Evolutionary conservation across 2,888 invertebrate species (phyloP).

Genomic region (Drepana falcataria): DNA sequence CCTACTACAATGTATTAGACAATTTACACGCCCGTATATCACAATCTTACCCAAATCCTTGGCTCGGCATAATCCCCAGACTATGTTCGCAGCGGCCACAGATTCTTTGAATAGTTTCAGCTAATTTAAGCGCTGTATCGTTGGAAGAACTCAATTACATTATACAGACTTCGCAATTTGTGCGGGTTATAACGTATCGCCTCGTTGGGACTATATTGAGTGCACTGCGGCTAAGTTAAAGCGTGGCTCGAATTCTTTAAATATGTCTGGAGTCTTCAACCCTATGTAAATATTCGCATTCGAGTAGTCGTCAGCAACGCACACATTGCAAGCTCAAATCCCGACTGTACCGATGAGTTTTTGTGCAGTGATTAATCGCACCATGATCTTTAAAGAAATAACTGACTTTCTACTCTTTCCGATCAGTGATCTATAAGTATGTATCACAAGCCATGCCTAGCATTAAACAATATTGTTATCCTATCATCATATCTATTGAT

Average conservation of each 20-base stretch:
- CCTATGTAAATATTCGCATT: no score
- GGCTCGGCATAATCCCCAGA: background rate
- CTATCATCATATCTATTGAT: no score
- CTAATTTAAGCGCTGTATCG: constrained; percentile 28
- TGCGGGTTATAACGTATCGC: background rate
- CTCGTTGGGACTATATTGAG: background rate
- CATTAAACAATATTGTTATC: no score
- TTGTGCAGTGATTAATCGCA: no score
- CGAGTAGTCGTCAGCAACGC: no score
- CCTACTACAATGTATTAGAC: background rate
- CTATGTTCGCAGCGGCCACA: constrained; percentile 5
- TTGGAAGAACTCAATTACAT: constrained; percentile 30
- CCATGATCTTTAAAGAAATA: no score
- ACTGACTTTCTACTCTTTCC: no score
- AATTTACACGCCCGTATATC: background rate
- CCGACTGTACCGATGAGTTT: no score
- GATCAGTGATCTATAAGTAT: no score
- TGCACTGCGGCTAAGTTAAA: background rate
- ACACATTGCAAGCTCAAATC: no score
- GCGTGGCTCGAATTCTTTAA: background rate
- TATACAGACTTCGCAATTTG: constrained; percentile 12
- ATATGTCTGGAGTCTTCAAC: no score
- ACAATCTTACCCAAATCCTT: background rate
- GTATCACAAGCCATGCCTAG: no score
- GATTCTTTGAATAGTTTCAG: constrained; percentile 37